Percentiles rank a stretch among this genome's conserved stretches.
Conservation (phyloP, 2,113 vertebrate genomes). For the Tyrannus savana region DNA sequence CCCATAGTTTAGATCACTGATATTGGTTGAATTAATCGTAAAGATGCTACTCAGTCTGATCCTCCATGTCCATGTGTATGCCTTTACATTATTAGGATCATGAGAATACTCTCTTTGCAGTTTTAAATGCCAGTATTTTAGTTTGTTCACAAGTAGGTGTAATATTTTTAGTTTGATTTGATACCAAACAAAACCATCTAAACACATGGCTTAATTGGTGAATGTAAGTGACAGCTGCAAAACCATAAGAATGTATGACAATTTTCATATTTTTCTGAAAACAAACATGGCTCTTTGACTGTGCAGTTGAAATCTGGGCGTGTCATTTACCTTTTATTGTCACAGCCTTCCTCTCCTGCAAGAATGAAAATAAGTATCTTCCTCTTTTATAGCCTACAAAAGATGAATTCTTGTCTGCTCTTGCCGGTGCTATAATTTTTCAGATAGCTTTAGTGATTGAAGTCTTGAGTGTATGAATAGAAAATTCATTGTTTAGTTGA, state of each 20-base stretch:
- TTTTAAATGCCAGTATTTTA: neutral
- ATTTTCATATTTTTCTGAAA: neutral
- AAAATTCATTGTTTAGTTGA: neutral
- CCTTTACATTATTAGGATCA: neutral
- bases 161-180: neutral
- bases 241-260: neutral
- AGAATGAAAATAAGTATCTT: slow-evolving; percentile 5
- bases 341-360: neutral
- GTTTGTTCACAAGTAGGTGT: neutral
- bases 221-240: neutral
- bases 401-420: slow-evolving; percentile 30
- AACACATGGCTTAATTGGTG: neutral
- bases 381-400: neutral
- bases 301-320: neutral
- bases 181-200: neutral
- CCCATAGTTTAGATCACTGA: neutral
- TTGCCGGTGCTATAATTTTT: slow-evolving; percentile 35
- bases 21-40: neutral
- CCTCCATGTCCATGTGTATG: neutral
- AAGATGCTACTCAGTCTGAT: neutral
- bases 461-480: slow-evolving; percentile 5
- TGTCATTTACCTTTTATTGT: slow-evolving; percentile 8
- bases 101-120: neutral
- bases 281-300: neutral
- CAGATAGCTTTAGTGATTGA: neutral